Percentiles rank a stretch among this genome's conserved stretches.
Evolutionary conservation across 2,113 vertebrate genomes (phyloP).

Genomic region (Carollia perspicillata): DNA sequence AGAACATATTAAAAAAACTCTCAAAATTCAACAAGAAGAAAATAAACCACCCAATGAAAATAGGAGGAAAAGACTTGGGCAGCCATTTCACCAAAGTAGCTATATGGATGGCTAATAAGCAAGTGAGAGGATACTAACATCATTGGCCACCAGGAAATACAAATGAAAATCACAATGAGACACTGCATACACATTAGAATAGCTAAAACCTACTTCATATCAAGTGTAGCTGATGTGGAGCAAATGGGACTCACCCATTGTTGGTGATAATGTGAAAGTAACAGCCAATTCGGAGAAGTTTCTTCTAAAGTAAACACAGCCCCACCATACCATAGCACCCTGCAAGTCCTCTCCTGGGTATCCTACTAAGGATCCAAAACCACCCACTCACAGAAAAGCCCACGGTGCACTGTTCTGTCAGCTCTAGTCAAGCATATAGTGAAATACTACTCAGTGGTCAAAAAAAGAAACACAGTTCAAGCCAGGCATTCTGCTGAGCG

Average conservation of each 20-base stretch:
- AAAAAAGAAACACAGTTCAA: not conserved
- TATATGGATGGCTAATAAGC: not conserved
- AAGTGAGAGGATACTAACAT: not conserved
- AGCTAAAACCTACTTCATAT: not conserved
- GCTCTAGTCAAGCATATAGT: not conserved
- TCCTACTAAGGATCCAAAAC: not conserved
- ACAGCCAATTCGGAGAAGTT: not conserved
- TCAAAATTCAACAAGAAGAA: not conserved
- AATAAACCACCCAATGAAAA: not conserved
- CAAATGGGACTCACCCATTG: not conserved
- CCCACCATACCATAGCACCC: accelerated
- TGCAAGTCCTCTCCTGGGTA: too few relatives aligned
- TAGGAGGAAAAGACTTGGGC: not conserved
- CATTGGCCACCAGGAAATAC: not conserved
- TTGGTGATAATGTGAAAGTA: not conserved
- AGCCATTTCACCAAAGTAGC: not conserved
- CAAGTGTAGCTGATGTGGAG: not conserved
- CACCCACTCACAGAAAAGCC: not conserved
- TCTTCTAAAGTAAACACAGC: not conserved
- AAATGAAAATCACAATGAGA: not conserved
- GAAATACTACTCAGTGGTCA: not conserved
- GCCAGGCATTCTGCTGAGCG: too few relatives aligned
- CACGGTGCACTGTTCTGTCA: not conserved
- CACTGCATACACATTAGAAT: not conserved
- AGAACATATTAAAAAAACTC: not conserved